Base-by-base conservation (phyloP, 1,140 invertebrate genomes). In the Meloidogyne floridensis region DNA sequence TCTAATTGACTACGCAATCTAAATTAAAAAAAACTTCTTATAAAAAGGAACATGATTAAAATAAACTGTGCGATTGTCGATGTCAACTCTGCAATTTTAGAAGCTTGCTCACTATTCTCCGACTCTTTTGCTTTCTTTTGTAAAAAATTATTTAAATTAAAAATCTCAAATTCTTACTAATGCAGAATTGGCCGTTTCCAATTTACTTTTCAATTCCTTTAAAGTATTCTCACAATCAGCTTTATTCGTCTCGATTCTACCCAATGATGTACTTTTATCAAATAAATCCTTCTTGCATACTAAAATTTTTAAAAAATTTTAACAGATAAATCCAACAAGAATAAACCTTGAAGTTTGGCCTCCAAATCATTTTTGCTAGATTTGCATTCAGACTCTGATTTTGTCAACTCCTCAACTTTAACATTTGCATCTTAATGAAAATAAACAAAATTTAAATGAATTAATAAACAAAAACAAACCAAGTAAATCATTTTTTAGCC, bases 401-500 rank as follows among this genome's bases (percentile, higher is more conserved):
- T 74, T 54, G 43, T 54, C 8, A 74, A 15, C 72, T 54, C 53
- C 8, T 74, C 72, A 15, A 74, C 7, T 54, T 74, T 74, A 74
- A 74, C 18, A 74, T 74, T 74, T 74, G 72, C 72, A 74, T 32
- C 72, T 54, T n/a, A 65, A 54, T 54, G n/a, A n/a, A 10, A 54
- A 54, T 54, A 54, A 54, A 54, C 8, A 54, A 11, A 11, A 9
- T 13, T 54, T 9, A 54, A 59, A n/a, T n/a, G n/a, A n/a, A 5
- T 15, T 15, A 59, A 15, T 3, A 15, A 59, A 15, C 15, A 65
- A 65, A 65, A n/a, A 65, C 59, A 6, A 65, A 65, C 59, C 15
- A 65, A 74, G 53, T 54, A 74, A 54, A n/a, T 74, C 72, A 74
- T 74, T 74, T 20, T 74, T 74, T 6, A 74, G 72, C 13, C 20